Evolutionary conservation across 1,140 invertebrate species (phyloP), one percentile per base, ranked within the genome.

Genomic region (Paraescarpia echinospica): DNA sequence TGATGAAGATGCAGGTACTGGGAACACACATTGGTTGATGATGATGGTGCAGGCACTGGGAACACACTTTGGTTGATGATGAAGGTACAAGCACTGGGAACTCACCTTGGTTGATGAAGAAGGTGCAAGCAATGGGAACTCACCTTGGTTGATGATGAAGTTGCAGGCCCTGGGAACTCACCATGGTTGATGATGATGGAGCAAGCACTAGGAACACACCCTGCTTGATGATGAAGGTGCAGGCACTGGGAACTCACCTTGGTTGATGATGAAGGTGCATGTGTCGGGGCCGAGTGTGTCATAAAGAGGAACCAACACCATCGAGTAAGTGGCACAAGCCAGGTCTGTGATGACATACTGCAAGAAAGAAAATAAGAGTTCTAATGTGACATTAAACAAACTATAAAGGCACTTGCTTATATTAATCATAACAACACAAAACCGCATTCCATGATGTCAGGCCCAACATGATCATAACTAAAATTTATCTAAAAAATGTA

Each of bases 301-400:
- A 31, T 77, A 77, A 77, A 77, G 59, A 77, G 59, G 59, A 77
- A 77, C 59, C 59, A 77, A 77, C 33, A 41, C 51, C 34, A 33
- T 91, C 31, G 31, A 93, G 34, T 31, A 34, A 89, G n/a, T 93
- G 14, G 35, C n/a, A 89, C n/a, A n/a, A 31, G 34, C 33, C n/a
- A 88, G 88, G 88, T 9, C 31, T 51, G 27, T 35, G 22, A 35
- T 5, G 93, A 31, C 35, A 14, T 91, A n/a, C 27, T 33, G 27
- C 18, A 27, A 14, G 4, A 41, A 27, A 59, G 22, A 34, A 48
- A 31, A 18, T 88, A 0, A 8, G 8, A 8, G 48, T 9, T 18
- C 18, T 18, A 51, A 18, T 51, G 18, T 51, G 18, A 51, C 18
- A 18, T 51, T 51, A 8, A 51, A 51, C 48, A 51, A 51, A 51